phyloP scores from a whole-genome alignment of 2,113 vertebrate genomes.

The Mesocricetus auratus region DNA sequence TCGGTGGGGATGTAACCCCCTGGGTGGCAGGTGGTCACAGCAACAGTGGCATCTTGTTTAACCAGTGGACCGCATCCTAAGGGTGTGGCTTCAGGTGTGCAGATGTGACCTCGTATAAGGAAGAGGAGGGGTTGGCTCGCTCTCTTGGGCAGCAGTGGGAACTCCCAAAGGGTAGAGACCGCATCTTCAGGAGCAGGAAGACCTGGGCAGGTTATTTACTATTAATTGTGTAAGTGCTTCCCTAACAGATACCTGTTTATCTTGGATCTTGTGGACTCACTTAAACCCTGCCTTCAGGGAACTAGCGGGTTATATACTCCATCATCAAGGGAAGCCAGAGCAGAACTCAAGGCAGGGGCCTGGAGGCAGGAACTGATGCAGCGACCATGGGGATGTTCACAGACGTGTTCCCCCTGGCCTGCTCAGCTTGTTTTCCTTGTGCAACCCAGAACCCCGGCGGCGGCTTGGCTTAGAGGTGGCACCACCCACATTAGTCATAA shows the following conservation, averaged over 20 bases:
- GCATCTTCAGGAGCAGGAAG: too few species aligned
- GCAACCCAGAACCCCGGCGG: not conserved
- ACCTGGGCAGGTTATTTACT: too few species aligned
- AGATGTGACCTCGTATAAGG: too few species aligned
- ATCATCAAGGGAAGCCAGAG: not conserved
- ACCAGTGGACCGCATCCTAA: too few species aligned
- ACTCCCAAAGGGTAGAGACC: too few species aligned
- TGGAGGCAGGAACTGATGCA: not conserved
- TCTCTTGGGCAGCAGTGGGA: too few species aligned
- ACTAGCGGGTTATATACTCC: not conserved
- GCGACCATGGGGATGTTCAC: not conserved
- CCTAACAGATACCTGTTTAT: too few species aligned
- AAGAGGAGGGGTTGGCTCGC: too few species aligned
- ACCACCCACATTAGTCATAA: not conserved
- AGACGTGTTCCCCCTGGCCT: not conserved
- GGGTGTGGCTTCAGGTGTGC: too few species aligned
- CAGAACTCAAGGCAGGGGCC: not conserved
- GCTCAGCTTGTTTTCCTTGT: not conserved
- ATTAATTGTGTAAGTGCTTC: too few species aligned
- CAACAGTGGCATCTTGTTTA: not conserved
- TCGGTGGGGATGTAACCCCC: too few species aligned
- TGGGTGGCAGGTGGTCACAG: not conserved
- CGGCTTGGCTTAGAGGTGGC: not conserved
- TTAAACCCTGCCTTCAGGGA: not conserved
- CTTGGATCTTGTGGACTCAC: too few species aligned